Percentiles rank a stretch among this genome's conserved stretches.
phyloP scores from a whole-genome alignment of 2,797 vertebrate species.

The Macrochelys suwanniensis region DNA sequence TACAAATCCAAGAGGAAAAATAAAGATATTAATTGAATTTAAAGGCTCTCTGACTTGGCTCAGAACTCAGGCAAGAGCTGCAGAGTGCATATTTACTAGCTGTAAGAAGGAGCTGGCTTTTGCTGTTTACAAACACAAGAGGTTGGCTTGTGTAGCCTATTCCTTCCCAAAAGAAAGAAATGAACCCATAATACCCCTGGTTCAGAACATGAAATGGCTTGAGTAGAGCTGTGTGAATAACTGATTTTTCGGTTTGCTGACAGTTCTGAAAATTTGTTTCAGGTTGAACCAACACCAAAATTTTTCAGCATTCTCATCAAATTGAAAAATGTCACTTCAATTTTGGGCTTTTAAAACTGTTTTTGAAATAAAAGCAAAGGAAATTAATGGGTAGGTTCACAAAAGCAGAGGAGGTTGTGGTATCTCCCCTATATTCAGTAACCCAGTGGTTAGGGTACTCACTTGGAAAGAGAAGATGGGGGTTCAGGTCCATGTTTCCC shows the following conservation, averaged over 20 bases:
- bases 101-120: neutral
- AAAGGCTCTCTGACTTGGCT: conserved; percentile 53
- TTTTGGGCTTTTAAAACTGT: neutral
- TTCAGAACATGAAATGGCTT: neutral
- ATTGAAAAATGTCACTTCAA: neutral
- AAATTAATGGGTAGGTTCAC: neutral
- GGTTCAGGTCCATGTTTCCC: neutral
- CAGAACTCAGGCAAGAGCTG: neutral
- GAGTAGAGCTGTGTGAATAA: neutral
- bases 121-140: conserved; percentile 29
- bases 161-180: neutral
- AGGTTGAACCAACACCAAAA: neutral
- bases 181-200: neutral
- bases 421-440: neutral
- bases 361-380: neutral
- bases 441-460: neutral
- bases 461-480: neutral
- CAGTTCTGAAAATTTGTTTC: neutral
- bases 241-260: neutral
- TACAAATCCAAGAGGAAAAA: conserved; percentile 51
- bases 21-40: conserved; percentile 55
- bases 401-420: neutral
- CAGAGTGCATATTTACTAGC: neutral
- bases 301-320: neutral
- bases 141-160: neutral